These are phyloP conservation scores for Lutjanus campechanus DNA, from an alignment of 2,797 vertebrate genomes.

Conservation along the genomic window DNA sequence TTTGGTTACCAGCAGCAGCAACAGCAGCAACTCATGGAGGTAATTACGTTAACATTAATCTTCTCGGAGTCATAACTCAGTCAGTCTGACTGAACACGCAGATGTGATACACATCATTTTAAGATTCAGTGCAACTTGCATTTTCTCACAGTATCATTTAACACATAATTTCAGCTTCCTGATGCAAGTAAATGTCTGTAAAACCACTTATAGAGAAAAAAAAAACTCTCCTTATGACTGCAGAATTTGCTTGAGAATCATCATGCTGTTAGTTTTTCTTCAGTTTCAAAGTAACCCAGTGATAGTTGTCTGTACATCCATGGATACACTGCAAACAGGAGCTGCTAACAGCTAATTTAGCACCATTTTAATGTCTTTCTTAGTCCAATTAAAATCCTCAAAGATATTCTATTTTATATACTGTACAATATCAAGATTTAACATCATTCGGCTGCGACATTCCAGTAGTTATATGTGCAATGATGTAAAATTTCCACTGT, in stretches of 20 bases:
- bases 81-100: background rate
- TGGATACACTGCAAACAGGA: background rate
- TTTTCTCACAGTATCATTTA: too few species aligned
- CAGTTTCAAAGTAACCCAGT: background rate
- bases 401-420: background rate
- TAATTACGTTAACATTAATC: too few species aligned
- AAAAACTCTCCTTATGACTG: background rate
- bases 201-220: background rate
- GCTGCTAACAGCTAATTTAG: background rate
- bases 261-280: background rate
- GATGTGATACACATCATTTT: background rate
- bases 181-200: background rate
- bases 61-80: background rate
- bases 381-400: too few species aligned
- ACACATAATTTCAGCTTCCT: too few species aligned
- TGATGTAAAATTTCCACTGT: too few species aligned
- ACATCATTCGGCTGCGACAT: too few species aligned
- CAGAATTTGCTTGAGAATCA: background rate
- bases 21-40: too few species aligned
- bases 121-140: too few species aligned
- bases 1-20: background rate
- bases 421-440: too few species aligned
- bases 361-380: too few species aligned
- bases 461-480: too few species aligned
- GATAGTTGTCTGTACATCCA: background rate